Percentiles rank a stretch among this genome's conserved stretches.
phyloP scores from a whole-genome alignment of 2,797 vertebrate species.

The Propithecus perrieri region DNA sequence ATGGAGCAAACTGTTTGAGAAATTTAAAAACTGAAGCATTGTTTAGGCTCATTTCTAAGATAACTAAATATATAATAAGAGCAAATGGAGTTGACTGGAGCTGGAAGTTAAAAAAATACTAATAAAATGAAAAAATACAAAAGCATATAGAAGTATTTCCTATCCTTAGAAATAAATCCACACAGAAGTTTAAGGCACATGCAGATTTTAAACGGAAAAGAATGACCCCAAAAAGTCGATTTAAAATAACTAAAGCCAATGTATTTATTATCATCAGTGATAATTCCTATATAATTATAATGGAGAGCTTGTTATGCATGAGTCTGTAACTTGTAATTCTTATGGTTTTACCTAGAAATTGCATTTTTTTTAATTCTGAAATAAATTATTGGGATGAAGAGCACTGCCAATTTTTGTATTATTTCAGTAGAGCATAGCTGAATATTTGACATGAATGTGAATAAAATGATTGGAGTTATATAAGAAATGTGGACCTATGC shows the following conservation, averaged over 20 bases:
- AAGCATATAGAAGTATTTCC: background rate
- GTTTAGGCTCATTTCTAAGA: background rate
- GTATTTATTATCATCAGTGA: background rate
- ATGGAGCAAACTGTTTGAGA: background rate
- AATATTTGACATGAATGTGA: background rate
- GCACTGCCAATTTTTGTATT: conserved; percentile 81
- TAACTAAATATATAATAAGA: background rate
- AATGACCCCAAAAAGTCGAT: background rate
- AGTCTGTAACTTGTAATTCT: background rate
- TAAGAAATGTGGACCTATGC: background rate
- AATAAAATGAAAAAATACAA: background rate
- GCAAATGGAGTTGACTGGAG: background rate
- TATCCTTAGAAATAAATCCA: background rate
- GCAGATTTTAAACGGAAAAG: background rate
- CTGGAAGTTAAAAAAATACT: background rate
- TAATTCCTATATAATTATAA: background rate
- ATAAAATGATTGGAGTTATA: background rate
- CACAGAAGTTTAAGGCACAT: background rate
- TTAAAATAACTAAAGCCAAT: background rate
- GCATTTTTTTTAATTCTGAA: conserved; percentile 33
- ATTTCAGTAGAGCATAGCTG: background rate
- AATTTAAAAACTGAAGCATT: background rate
- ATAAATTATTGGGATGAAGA: conserved; percentile 63
- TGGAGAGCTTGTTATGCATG: background rate
- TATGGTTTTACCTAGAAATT: background rate